These are phyloP conservation scores for Dynastes grantii DNA, from an alignment of 2,888 invertebrate species.

Conservation along the genomic window DNA sequence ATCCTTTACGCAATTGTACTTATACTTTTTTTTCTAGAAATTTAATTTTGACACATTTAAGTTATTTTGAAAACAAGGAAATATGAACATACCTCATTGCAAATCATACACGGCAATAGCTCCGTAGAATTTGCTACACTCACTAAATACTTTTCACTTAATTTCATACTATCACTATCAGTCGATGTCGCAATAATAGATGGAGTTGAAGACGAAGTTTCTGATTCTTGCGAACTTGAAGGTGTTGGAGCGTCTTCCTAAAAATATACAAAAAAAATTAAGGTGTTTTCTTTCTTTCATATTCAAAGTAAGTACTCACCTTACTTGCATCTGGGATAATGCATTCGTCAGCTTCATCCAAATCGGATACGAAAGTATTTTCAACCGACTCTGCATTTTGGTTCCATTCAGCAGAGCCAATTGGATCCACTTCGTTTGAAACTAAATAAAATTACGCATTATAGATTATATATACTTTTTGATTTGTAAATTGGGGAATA, in stretches of 20 bases:
- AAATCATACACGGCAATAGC: conserved; percentile 27
- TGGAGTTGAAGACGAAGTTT: neutral
- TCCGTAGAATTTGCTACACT: conserved; percentile 22
- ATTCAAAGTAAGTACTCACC: conserved; percentile 1
- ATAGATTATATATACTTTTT: neutral
- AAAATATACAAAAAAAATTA: conserved; percentile 2
- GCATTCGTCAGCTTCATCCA: conserved; percentile 65
- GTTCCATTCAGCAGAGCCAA: conserved; percentile 57
- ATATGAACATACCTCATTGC: conserved; percentile 14
- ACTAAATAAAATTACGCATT: conserved; percentile 36
- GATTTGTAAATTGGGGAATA: neutral
- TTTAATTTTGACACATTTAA: too few relatives aligned
- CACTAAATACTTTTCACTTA: conserved; percentile 38
- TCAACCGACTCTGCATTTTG: conserved; percentile 61
- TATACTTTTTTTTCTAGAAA: conserved; percentile 65
- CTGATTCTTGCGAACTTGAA: conserved; percentile 14
- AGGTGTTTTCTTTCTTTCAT: neutral
- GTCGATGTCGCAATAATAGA: neutral
- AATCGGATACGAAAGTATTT: conserved; percentile 33
- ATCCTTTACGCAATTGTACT: conserved; percentile 65
- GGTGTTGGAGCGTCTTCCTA: conserved; percentile 17
- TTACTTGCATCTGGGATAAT: conserved; percentile 74
- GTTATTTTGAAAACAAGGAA: too few relatives aligned
- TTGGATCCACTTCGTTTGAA: conserved; percentile 58
- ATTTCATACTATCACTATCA: conserved; percentile 30